Conservation (phyloP, 2,888 invertebrate species). For the Caenorhabditis doughertyi region DNA sequence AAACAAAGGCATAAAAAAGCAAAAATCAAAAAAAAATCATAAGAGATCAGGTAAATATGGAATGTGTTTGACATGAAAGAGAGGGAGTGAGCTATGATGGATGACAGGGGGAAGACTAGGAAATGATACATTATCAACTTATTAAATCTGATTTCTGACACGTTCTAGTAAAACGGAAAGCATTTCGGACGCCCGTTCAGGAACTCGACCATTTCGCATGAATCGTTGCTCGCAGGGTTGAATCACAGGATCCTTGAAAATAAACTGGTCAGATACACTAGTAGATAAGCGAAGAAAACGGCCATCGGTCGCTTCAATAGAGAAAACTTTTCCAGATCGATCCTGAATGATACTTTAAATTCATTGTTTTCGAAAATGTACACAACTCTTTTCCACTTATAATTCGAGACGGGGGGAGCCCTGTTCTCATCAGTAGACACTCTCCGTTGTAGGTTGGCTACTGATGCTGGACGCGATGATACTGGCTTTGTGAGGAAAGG, state of each 20-base stretch:
- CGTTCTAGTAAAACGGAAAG: constrained; percentile 6
- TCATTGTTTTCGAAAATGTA: background rate
- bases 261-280: constrained; percentile 23
- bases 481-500: constrained; percentile 43
- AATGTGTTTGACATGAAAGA: background rate
- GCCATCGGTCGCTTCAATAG: constrained; percentile 36
- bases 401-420: constrained; percentile 1
- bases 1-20: constrained; percentile 7
- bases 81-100: constrained; percentile 1
- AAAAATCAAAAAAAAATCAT: constrained; percentile 8
- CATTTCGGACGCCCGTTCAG: constrained; percentile 53
- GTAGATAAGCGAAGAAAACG: constrained; percentile 52
- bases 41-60: constrained; percentile 13
- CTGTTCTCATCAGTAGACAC: constrained; percentile 45
- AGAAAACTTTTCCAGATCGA: constrained; percentile 4
- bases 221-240: constrained; percentile 30
- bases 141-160: background rate
- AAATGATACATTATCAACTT: background rate
- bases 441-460: constrained; percentile 4
- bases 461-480: background rate
- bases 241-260: constrained; percentile 55
- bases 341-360: background rate
- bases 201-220: constrained; percentile 20
- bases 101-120: background rate
- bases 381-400: constrained; percentile 39